Evolutionary conservation across 1,140 invertebrate genomes (phyloP).

Genomic region (Vanessa tameamea): DNA sequence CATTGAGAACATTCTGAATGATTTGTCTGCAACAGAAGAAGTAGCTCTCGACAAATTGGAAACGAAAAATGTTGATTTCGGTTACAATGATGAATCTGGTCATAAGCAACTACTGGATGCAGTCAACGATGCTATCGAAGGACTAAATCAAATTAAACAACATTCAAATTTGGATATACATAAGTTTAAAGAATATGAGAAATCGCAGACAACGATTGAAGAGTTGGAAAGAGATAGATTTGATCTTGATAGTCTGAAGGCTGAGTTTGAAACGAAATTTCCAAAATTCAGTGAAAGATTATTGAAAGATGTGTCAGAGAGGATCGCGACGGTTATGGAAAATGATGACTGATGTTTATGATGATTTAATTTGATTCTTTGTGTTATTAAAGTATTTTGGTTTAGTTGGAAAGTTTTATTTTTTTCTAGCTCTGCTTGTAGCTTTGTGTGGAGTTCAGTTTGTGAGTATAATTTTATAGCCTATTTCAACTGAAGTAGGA

Average conservation of each 20-base stretch:
- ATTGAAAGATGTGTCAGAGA: conserved; percentile 64
- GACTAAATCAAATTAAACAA: conserved; percentile 64
- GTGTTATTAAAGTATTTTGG: no score
- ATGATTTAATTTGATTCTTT: background rate
- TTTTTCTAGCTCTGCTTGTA: no score
- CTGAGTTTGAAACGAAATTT: conserved; percentile 60
- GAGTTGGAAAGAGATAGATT: conserved; percentile 57
- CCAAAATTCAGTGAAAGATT: conserved; percentile 64
- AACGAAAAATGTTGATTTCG: conserved; percentile 70
- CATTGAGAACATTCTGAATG: conserved; percentile 40
- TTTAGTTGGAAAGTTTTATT: no score
- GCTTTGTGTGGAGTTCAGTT: no score
- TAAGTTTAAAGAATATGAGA: conserved; percentile 63
- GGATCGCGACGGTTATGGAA: conserved; percentile 52
- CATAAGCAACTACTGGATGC: conserved; percentile 65
- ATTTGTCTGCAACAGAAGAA: conserved; percentile 53
- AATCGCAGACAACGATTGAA: conserved; percentile 45
- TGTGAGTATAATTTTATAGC: no score
- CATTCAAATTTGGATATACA: conserved; percentile 58
- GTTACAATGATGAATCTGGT: conserved; percentile 58
- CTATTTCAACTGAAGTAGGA: no score
- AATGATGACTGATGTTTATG: conserved; percentile 34
- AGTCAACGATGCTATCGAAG: conserved; percentile 65
- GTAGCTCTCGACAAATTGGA: conserved; percentile 58
- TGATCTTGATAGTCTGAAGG: conserved; percentile 58